phyloP scores from a whole-genome alignment of 1,140 invertebrate species.

The Centruroides vittatus region DNA sequence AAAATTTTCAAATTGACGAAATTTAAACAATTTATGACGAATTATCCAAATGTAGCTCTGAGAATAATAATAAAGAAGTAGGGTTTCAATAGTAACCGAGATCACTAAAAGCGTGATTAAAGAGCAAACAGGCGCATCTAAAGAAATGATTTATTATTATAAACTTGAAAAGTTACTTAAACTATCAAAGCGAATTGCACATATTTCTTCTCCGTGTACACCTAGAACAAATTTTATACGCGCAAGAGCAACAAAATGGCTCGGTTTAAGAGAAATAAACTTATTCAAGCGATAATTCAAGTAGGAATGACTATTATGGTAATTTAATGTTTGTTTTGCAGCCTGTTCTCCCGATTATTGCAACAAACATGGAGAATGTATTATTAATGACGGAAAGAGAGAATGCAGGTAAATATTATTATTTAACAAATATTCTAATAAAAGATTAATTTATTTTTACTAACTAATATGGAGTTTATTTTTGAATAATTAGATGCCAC shows the following conservation, averaged over 20 bases:
- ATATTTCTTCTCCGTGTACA: neutral
- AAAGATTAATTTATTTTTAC: conserved; percentile 2
- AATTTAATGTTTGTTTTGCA: conserved; percentile 7
- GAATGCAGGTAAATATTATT: conserved; percentile 51
- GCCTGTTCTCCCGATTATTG: conserved; percentile 58
- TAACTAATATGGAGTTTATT: neutral
- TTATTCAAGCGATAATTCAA: neutral
- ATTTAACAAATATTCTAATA: conserved; percentile 6
- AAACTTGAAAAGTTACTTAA: too few species aligned
- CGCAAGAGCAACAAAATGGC: neutral
- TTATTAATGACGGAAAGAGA: conserved; percentile 54
- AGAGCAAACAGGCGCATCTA: too few species aligned
- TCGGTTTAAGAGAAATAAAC: conserved; percentile 7
- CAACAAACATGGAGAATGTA: conserved; percentile 61
- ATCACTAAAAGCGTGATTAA: too few species aligned
- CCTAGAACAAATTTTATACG: neutral
- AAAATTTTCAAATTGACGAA: too few species aligned
- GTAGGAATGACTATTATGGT: neutral
- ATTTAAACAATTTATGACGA: too few species aligned
- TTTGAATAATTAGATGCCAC: conserved; percentile 43
- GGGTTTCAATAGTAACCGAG: too few species aligned
- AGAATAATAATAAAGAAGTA: too few species aligned
- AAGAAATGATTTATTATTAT: neutral
- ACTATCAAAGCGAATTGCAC: neutral
- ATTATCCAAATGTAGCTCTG: too few species aligned